Percentiles rank a stretch among this genome's conserved stretches.
These are phyloP conservation scores for Oeneis ivallda DNA, from an alignment of 2,888 invertebrate species.

Conservation along the genomic window DNA sequence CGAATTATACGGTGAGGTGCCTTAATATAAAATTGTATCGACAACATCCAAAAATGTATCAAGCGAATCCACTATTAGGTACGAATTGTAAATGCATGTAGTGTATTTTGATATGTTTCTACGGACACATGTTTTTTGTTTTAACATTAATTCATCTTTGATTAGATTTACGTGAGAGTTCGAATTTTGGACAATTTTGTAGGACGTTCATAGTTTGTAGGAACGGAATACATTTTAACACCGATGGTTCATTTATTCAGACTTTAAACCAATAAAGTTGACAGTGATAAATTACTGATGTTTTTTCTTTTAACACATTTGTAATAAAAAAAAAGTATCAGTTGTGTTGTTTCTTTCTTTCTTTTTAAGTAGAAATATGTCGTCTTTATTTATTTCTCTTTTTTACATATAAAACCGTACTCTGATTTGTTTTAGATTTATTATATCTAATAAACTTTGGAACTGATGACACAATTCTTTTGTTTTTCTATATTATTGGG, in stretches of 20 bases:
- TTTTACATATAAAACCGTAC: constrained; percentile 36
- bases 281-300: constrained; percentile 35
- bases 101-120: constrained; percentile 42
- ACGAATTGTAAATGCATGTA: constrained; percentile 40
- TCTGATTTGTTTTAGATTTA: constrained; percentile 38
- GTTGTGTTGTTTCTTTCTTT: constrained; percentile 36
- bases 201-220: constrained; percentile 42
- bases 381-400: constrained; percentile 39
- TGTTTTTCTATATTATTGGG: constrained; percentile 28
- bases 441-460: constrained; percentile 40
- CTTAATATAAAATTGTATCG: constrained; percentile 25
- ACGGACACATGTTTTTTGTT: constrained; percentile 40
- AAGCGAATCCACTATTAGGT: constrained; percentile 36
- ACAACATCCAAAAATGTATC: constrained; percentile 28
- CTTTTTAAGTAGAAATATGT: constrained; percentile 36
- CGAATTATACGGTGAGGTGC: constrained; percentile 20
- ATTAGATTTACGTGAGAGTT: constrained; percentile 38
- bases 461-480: constrained; percentile 36
- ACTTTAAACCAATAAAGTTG: constrained; percentile 39
- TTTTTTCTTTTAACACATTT: constrained; percentile 35
- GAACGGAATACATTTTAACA: constrained; percentile 39
- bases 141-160: constrained; percentile 36
- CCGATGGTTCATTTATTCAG: constrained; percentile 37
- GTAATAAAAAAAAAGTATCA: constrained; percentile 32
- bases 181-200: constrained; percentile 42